Conservation (phyloP, 2,888 invertebrate species). For the Cylloceria caligata region DNA sequence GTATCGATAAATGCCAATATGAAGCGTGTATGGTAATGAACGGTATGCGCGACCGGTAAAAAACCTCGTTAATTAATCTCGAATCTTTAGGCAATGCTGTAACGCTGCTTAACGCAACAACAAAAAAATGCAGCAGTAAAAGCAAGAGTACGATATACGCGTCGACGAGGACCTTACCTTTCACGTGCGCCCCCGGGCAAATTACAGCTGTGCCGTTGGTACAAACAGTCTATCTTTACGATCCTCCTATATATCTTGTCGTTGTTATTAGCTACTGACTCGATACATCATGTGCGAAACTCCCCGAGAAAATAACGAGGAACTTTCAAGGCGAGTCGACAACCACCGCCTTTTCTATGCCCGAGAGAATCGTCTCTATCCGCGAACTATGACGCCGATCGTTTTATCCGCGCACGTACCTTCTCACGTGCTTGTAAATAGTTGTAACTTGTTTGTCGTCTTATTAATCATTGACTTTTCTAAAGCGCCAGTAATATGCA, state of each 20-base stretch:
- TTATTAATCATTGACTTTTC: not conserved
- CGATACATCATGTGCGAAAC: constrained; percentile 35
- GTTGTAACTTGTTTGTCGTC: not conserved
- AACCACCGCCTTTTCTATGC: constrained; percentile 12
- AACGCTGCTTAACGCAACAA: not conserved
- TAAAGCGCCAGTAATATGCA: not conserved
- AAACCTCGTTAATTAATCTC: constrained; percentile 52
- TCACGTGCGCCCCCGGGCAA: constrained; percentile 42
- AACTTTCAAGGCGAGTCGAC: constrained; percentile 24
- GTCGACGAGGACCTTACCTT: constrained; percentile 36
- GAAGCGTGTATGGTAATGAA: constrained; percentile 36
- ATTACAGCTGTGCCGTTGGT: not conserved
- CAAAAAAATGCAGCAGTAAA: constrained; percentile 34
- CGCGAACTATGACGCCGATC: not conserved
- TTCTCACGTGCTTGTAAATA: not conserved
- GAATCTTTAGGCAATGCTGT: constrained; percentile 25
- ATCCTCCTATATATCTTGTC: constrained; percentile 19
- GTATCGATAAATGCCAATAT: not conserved
- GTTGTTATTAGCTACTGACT: constrained; percentile 28
- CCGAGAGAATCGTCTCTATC: not conserved
- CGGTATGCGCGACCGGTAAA: not conserved
- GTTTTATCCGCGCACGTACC: not conserved
- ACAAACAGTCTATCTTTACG: constrained; percentile 29
- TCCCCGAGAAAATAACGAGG: not conserved
- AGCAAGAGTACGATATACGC: constrained; percentile 20